Percentiles rank a stretch among this genome's conserved stretches.
Conservation (phyloP, 2,888 invertebrate species). For the Schrankia costaestrigalis region DNA sequence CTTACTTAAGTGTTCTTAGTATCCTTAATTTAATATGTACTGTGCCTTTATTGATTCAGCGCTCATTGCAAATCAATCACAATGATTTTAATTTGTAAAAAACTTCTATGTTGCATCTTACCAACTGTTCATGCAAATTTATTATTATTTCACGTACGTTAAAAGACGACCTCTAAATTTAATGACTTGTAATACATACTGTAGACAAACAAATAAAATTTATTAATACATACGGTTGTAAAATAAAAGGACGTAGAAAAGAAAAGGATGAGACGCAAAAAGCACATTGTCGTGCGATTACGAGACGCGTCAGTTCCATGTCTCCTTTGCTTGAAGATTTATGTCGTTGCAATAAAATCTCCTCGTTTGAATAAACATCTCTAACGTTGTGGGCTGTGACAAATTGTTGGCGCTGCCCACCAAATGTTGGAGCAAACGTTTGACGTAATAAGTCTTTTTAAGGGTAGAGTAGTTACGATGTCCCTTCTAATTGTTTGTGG, state of each 20-base stretch:
- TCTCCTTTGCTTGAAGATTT: slow-evolving; percentile 63
- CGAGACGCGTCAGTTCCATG: slow-evolving; percentile 63
- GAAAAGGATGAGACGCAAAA: slow-evolving; percentile 28
- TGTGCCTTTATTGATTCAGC: too few species aligned
- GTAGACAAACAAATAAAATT: slow-evolving; percentile 30
- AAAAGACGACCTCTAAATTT: too few species aligned
- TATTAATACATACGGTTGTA: slow-evolving; percentile 34
- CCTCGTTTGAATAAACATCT: slow-evolving; percentile 78
- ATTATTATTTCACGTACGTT: too few species aligned
- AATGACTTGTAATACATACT: too few species aligned
- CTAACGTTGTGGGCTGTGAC: slow-evolving; percentile 60
- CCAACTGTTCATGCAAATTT: too few species aligned
- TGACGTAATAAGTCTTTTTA: slow-evolving; percentile 71
- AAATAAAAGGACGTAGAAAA: slow-evolving; percentile 23
- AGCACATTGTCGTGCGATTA: slow-evolving; percentile 61
- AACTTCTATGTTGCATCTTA: too few species aligned
- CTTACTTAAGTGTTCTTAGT: too few species aligned
- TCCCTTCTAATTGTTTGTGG: slow-evolving; percentile 61
- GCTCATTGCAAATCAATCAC: too few species aligned
- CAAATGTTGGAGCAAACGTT: slow-evolving; percentile 68
- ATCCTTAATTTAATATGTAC: too few species aligned
- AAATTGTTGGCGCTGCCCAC: slow-evolving; percentile 66
- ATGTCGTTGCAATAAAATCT: slow-evolving; percentile 76
- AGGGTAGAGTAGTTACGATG: slow-evolving; percentile 55
- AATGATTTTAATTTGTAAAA: too few species aligned